phyloP scores from a whole-genome alignment of 2,797 vertebrate species.

The Salarias fasciatus region DNA sequence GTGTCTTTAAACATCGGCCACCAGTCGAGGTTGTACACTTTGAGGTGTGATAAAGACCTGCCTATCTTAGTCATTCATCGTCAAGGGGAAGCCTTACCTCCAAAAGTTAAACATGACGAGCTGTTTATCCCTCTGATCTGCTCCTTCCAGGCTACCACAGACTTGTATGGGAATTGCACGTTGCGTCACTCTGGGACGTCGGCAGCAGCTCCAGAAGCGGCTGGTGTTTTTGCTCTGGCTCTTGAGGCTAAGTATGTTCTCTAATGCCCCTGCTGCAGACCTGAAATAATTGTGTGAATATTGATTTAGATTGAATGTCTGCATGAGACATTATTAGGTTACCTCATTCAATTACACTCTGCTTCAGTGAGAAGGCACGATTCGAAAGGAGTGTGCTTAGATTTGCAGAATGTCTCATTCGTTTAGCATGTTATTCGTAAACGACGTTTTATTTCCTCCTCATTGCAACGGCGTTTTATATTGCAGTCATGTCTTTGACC shows the following conservation, averaged over 20 bases:
- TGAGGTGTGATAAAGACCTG: too few species aligned
- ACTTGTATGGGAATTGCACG: constrained; percentile 98
- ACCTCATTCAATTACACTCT: constrained; percentile 15
- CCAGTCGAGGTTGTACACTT: too few species aligned
- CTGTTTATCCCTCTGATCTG: constrained; percentile 9
- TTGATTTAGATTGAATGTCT: constrained; percentile 18
- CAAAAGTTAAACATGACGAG: neutral
- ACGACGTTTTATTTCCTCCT: neutral
- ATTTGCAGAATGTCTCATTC: constrained; percentile 1
- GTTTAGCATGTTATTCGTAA: constrained; percentile 4
- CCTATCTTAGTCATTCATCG: neutral
- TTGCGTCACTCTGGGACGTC: constrained; percentile 98
- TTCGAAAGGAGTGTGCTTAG: neutral
- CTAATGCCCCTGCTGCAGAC: constrained; percentile 11
- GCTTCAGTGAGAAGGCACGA: constrained; percentile 9
- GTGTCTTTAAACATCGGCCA: too few species aligned
- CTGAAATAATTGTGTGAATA: constrained; percentile 28
- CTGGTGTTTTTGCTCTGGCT: constrained; percentile 96
- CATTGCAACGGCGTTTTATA: constrained; percentile 18
- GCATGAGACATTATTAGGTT: constrained; percentile 13
- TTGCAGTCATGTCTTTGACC: neutral
- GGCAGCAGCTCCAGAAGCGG: constrained; percentile 96
- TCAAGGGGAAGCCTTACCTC: neutral
- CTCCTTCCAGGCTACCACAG: constrained; percentile 94
- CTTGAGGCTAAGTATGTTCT: constrained; percentile 96